phyloP scores from a whole-genome alignment of 2,888 invertebrate genomes.

The Spodoptera picta region DNA sequence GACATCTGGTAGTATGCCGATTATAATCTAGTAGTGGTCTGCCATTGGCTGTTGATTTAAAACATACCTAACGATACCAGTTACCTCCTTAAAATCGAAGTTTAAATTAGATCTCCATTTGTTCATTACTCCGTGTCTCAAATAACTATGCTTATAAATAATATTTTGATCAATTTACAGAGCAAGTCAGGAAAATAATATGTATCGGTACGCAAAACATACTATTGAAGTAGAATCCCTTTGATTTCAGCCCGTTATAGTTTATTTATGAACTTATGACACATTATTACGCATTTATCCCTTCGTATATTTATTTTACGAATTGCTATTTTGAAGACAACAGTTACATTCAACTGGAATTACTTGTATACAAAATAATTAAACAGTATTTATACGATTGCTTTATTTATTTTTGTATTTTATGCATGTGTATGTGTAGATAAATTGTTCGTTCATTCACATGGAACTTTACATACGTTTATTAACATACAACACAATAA shows the following conservation, averaged over 20 bases:
- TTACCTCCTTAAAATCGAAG: not conserved
- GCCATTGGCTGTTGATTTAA: too few relatives aligned
- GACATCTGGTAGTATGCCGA: too few relatives aligned
- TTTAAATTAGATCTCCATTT: conserved; percentile 10
- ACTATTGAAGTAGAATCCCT: conserved; percentile 54
- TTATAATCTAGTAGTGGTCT: too few relatives aligned
- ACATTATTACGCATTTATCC: conserved; percentile 30
- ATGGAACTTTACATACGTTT: not conserved
- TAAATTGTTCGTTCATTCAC: conserved; percentile 16
- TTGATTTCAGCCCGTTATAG: conserved; percentile 27
- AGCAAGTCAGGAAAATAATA: conserved; percentile 87
- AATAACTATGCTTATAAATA: conserved; percentile 44
- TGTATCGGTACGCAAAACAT: conserved; percentile 80
- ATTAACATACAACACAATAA: conserved; percentile 10
- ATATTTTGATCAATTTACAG: conserved; percentile 77
- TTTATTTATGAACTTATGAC: conserved; percentile 12
- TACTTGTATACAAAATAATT: conserved; percentile 4
- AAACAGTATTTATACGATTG: not conserved
- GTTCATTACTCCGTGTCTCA: conserved; percentile 34
- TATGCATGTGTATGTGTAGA: conserved; percentile 53
- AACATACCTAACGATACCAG: too few relatives aligned
- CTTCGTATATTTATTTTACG: too few relatives aligned
- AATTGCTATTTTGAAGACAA: conserved; percentile 12
- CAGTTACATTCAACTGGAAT: conserved; percentile 10
- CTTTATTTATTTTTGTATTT: not conserved